Evolutionary conservation across 2,113 vertebrate genomes (phyloP).

Genomic region (Engraulis encrasicolus): DNA sequence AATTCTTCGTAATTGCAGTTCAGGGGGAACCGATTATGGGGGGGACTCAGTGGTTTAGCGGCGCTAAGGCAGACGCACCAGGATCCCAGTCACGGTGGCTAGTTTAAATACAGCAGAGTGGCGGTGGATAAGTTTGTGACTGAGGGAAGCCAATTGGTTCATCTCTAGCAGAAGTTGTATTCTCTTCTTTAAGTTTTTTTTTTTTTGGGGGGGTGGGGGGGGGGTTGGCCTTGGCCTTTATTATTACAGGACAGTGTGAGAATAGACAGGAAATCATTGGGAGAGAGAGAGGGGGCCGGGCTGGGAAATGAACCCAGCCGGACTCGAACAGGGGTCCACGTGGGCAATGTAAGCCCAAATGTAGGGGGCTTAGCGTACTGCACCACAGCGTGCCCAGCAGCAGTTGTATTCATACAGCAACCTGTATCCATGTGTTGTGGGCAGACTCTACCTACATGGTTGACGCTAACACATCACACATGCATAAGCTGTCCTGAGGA

Average conservation of each 20-base stretch:
- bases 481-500: neutral
- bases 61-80: neutral
- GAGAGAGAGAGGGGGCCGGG: no score
- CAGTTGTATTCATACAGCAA: neutral
- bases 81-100: neutral
- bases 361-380: no score
- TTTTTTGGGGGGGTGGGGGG: no score
- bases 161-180: neutral
- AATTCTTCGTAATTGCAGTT: slow-evolving; percentile 18
- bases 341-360: no score
- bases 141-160: neutral
- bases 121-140: neutral
- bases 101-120: slow-evolving; percentile 12
- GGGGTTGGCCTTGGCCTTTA: no score
- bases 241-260: no score
- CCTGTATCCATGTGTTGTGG: neutral
- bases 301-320: no score
- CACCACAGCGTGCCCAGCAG: no score
- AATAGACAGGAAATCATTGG: no score
- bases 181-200: no score
- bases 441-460: neutral
- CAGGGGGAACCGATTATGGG: slow-evolving; percentile 19
- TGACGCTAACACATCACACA: neutral
- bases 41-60: slow-evolving; percentile 18
- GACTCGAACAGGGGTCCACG: no score